Percentiles rank a stretch among this genome's conserved stretches.
These are phyloP conservation scores for Xenus cinereus DNA, from an alignment of 2,113 vertebrate genomes.

Conservation along the genomic window DNA sequence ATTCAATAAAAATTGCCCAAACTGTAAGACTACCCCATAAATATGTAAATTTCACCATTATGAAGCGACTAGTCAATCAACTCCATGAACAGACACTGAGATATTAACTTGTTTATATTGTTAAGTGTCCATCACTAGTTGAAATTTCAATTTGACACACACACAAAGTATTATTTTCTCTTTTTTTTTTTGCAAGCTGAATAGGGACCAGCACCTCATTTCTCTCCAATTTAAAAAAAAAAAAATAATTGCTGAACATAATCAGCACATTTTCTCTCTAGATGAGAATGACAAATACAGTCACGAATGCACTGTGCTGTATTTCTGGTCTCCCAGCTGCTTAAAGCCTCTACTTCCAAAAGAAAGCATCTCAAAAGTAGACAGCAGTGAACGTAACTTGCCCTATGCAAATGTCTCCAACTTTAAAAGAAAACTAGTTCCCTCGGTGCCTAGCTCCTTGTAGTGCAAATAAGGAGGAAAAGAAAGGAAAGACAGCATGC, in stretches of 20 bases:
- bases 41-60: background rate
- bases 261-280: background rate
- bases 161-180: background rate
- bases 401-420: background rate
- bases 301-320: background rate
- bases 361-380: background rate
- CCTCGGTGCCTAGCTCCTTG: background rate
- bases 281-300: background rate
- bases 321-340: slow-evolving; percentile 12
- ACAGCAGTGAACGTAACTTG: background rate
- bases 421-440: background rate
- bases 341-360: background rate
- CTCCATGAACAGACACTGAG: background rate
- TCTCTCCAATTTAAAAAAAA: background rate
- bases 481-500: background rate
- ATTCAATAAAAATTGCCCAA: background rate
- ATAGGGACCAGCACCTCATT: background rate
- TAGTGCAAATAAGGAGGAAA: slow-evolving; percentile 25
- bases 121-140: background rate
- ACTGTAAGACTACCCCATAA: background rate
- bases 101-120: background rate
- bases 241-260: background rate
- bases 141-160: background rate
- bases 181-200: background rate
- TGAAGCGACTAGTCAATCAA: background rate